phyloP scores from a whole-genome alignment of 2,888 invertebrate species.

The Eumerus sabulonum region DNA sequence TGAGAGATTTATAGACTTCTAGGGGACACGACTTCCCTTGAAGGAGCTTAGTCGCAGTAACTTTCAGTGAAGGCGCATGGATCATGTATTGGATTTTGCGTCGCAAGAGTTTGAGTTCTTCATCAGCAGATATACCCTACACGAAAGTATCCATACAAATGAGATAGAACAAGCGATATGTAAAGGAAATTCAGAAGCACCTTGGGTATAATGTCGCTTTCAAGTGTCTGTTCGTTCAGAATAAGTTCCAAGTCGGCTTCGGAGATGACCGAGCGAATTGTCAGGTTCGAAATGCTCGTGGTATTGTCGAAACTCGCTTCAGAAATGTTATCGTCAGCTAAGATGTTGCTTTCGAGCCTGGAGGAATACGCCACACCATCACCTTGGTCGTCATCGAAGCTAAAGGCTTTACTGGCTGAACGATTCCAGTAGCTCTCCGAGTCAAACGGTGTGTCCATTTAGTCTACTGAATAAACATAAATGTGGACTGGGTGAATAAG shows the following conservation, averaged over 20 bases:
- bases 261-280: conserved; percentile 76
- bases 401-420: conserved; percentile 85
- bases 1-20: conserved; percentile 81
- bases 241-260: conserved; percentile 74
- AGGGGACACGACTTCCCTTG: conserved; percentile 80
- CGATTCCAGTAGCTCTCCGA: conserved; percentile 90
- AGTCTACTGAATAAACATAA: neutral
- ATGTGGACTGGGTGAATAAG: too few species aligned
- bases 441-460: conserved; percentile 78
- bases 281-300: conserved; percentile 73
- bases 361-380: conserved; percentile 6
- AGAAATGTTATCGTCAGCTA: conserved; percentile 74
- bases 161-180: too few species aligned
- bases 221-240: conserved; percentile 75
- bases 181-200: conserved; percentile 9
- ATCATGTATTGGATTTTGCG: conserved; percentile 70
- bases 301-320: conserved; percentile 77
- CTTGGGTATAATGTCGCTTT: conserved; percentile 74
- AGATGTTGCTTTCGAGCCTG: conserved; percentile 16
- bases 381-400: conserved; percentile 85
- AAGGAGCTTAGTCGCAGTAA: conserved; percentile 77
- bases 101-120: conserved; percentile 76
- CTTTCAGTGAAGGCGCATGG: conserved; percentile 74
- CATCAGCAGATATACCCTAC: conserved; percentile 78
- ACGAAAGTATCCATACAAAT: conserved; percentile 12